A percentile compares a stretch with the other conserved stretches of the same genome.
Evolutionary conservation across 2,113 vertebrate species (phyloP).

Genomic region (Sapayoa aenigma): DNA sequence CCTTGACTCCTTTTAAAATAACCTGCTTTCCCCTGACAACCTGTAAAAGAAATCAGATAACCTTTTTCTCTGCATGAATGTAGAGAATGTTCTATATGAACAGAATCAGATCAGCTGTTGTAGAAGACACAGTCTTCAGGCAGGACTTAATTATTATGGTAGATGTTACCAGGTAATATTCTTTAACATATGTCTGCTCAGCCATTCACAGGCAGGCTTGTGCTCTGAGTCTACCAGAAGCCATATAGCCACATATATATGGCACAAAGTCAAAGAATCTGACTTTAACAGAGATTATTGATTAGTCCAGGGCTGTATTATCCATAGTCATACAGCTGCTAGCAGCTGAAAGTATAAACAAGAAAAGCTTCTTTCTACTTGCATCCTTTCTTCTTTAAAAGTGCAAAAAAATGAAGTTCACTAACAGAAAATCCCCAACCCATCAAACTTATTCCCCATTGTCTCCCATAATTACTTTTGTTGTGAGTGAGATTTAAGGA

Average conservation of each 20-base stretch:
- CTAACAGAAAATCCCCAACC: neutral
- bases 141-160: neutral
- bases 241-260: neutral
- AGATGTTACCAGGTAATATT: slow-evolving; percentile 14
- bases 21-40: neutral
- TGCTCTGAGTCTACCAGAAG: neutral
- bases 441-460: neutral
- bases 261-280: neutral
- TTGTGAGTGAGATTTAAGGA: neutral
- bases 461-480: neutral
- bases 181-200: slow-evolving; percentile 4
- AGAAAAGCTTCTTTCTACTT: neutral
- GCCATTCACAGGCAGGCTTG: neutral
- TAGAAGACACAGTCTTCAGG: neutral
- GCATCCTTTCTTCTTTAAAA: neutral
- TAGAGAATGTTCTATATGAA: neutral
- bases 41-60: neutral
- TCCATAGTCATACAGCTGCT: neutral
- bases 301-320: neutral
- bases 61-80: neutral
- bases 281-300: neutral
- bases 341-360: neutral
- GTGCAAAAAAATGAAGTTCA: fast-evolving
- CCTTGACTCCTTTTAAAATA: neutral
- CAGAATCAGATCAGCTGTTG: neutral